phyloP scores from a whole-genome alignment of 2,113 vertebrate genomes.

The Myiozetetes cayanensis region DNA sequence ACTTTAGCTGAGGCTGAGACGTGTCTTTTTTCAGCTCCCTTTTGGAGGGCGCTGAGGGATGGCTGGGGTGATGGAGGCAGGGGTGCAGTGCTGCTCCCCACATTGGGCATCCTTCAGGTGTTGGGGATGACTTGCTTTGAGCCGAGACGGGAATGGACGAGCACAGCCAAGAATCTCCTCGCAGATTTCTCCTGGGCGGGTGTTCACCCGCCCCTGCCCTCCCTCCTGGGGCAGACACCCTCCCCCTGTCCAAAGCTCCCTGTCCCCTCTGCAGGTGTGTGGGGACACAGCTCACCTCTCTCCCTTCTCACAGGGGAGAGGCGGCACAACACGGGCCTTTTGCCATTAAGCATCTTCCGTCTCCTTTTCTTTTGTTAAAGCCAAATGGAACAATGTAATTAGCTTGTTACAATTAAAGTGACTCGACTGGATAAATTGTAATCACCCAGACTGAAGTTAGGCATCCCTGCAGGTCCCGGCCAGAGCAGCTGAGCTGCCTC shows the following conservation, averaged over 20 bases:
- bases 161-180: rapidly evolving
- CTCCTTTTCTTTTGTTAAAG: conserved; percentile 98
- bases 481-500: conserved; percentile 97
- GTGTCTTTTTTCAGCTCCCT: background rate
- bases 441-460: conserved; percentile 99
- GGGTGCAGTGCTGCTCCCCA: rapidly evolving
- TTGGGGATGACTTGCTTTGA: rapidly evolving
- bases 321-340: background rate
- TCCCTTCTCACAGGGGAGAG: background rate
- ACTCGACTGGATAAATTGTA: conserved; percentile 99
- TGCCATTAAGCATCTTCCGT: conserved; percentile 80
- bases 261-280: background rate
- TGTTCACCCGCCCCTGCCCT: background rate
- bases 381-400: conserved; percentile 99
- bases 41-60: rapidly evolving
- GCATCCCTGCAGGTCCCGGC: conserved; percentile 97
- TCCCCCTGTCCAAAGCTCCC: background rate
- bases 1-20: background rate
- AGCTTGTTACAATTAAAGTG: conserved; percentile 99
- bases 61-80: background rate
- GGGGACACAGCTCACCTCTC: background rate
- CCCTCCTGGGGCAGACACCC: background rate
- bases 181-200: rapidly evolving
- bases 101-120: background rate
- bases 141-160: rapidly evolving